phyloP scores from a whole-genome alignment of 2,113 vertebrate species.

The Coreoperca whiteheadi region DNA sequence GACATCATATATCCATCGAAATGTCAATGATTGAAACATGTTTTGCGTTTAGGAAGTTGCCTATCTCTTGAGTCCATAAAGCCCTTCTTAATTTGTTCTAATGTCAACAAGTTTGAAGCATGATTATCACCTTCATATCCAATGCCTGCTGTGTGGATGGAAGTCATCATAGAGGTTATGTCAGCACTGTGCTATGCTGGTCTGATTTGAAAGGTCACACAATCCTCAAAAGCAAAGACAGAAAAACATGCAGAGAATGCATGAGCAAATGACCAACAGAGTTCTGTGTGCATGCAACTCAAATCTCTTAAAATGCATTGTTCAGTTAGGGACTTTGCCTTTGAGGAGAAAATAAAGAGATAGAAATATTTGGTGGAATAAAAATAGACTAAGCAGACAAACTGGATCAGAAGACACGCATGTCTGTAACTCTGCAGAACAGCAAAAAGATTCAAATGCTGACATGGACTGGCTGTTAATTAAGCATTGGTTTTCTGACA shows the following conservation, averaged over 20 bases:
- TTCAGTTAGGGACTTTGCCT: slow-evolving; percentile 27
- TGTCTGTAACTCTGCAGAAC: neutral
- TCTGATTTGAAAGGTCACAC: slow-evolving; percentile 42
- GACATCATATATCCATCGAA: neutral
- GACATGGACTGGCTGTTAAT: slow-evolving; percentile 36
- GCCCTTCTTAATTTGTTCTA: neutral
- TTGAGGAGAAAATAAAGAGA: slow-evolving; percentile 19
- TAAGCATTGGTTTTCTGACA: slow-evolving; percentile 23
- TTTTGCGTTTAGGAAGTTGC: neutral
- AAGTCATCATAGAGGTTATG: slow-evolving; percentile 25
- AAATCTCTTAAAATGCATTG: slow-evolving; percentile 20
- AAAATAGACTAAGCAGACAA: neutral
- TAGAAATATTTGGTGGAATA: neutral
- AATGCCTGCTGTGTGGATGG: neutral
- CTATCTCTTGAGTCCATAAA: neutral
- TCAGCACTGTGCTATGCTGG: slow-evolving; percentile 6
- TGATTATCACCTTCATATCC: slow-evolving; percentile 14
- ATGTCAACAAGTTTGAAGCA: neutral
- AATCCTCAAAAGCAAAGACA: slow-evolving; percentile 30
- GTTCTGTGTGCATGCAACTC: slow-evolving; percentile 15
- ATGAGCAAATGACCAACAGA: slow-evolving; percentile 39
- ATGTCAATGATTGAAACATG: neutral
- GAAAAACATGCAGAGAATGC: slow-evolving; percentile 40
- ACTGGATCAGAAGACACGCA: slow-evolving; percentile 11
- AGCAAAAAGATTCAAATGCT: neutral